These are phyloP conservation scores for Cheilosia variabilis DNA, from an alignment of 2,888 invertebrate genomes.

Conservation along the genomic window DNA sequence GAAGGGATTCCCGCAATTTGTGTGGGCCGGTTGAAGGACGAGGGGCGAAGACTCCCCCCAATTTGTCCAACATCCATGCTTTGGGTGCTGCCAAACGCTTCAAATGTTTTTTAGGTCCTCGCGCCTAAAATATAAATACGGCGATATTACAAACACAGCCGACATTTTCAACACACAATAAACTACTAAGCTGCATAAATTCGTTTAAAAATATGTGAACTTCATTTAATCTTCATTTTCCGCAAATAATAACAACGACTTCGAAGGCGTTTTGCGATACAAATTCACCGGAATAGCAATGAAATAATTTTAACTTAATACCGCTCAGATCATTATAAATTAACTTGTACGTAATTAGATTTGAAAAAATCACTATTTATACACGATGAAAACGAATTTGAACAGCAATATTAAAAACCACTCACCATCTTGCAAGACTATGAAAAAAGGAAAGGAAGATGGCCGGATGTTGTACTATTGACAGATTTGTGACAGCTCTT, in stretches of 20 bases:
- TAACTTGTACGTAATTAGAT: conserved; percentile 38
- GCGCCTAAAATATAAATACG: conserved; percentile 88
- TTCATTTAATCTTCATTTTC: conserved; percentile 2
- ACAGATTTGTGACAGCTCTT: conserved; percentile 58
- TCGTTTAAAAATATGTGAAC: neutral
- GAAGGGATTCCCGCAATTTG: conserved; percentile 98
- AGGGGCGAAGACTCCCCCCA: conserved; percentile 98
- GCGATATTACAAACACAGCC: neutral
- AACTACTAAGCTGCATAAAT: conserved; percentile 11
- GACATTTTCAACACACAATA: neutral
- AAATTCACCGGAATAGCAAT: neutral
- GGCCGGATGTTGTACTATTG: conserved; percentile 77
- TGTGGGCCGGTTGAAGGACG: conserved; percentile 99
- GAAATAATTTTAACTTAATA: conserved; percentile 25
- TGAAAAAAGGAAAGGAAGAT: conserved; percentile 81
- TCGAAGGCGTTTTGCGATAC: neutral
- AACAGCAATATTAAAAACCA: conserved; percentile 76
- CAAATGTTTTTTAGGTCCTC: conserved; percentile 99
- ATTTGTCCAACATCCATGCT: conserved; percentile 99
- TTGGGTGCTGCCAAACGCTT: conserved; percentile 99
- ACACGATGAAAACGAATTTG: conserved; percentile 79
- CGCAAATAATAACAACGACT: conserved; percentile 41
- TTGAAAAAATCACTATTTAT: conserved; percentile 53
- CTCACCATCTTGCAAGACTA: conserved; percentile 84
- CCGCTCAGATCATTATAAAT: neutral